Percentiles rank a stretch among this genome's conserved stretches.
Evolutionary conservation across 2,797 vertebrate genomes (phyloP).

Genomic region (Rhinella marina): DNA sequence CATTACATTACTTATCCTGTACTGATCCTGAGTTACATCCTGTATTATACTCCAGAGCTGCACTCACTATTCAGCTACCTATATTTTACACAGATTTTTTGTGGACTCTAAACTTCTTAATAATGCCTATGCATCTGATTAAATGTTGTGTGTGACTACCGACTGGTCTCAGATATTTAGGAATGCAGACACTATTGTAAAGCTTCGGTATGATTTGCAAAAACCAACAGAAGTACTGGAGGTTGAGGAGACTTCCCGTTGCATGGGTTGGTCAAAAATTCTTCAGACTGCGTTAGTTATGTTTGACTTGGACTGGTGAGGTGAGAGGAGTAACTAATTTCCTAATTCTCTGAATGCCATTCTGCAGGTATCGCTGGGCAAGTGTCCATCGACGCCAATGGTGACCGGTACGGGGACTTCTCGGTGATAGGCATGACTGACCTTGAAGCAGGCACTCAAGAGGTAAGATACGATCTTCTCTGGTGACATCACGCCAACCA

Average conservation of each 20-base stretch:
- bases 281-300: conserved; percentile 73
- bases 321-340: conserved; percentile 75
- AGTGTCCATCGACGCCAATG: conserved; percentile 92
- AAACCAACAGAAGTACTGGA: conserved; percentile 79
- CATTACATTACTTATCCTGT: not conserved
- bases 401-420: conserved; percentile 94
- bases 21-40: not conserved
- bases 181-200: conserved; percentile 81
- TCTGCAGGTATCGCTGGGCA: conserved; percentile 91
- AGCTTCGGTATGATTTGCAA: conserved; percentile 81
- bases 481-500: not conserved
- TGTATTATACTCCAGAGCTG: too few species aligned
- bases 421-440: conserved; percentile 94
- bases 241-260: conserved; percentile 82
- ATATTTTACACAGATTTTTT: not conserved
- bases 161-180: conserved; percentile 84
- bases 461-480: conserved; percentile 77
- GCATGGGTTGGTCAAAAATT: conserved; percentile 74
- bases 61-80: too few species aligned
- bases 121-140: not conserved
- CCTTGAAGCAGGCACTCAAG: conserved; percentile 84
- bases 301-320: conserved; percentile 75
- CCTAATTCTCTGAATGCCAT: conserved; percentile 72
- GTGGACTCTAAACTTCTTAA: not conserved
- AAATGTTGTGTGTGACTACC: conserved; percentile 66